Base-by-base conservation (phyloP, 2,888 invertebrate species). In the Caenorhabditis auriculariae region DNA sequence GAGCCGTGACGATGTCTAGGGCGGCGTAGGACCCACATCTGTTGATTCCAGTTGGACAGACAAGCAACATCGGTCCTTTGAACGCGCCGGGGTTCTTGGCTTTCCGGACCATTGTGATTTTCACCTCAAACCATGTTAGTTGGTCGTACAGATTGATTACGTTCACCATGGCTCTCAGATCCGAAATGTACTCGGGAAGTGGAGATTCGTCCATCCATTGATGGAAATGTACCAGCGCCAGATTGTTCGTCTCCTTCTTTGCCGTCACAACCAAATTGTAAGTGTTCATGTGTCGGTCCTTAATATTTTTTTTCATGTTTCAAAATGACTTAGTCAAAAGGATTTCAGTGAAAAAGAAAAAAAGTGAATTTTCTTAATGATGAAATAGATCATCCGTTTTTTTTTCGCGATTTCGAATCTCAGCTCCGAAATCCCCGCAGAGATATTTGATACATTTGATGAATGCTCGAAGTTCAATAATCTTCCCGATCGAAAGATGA, bases 111-210 rank as follows among this genome's bases (percentile, higher is more conserved):
- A 41, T 28, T 43, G 59, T 55, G 21, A 59, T 41, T 59, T 63
- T 63, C 44, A 59, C 56, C 63, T 59, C 27, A 19, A 57, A 57
- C 27, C 7, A n/a, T 12, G 9, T n/a, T 12, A 12, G 35, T 32
- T 29, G 9, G 37, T 19, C 15, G 46, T 26, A 42, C 17, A 26
- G 41, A 12, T 43, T n/a, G 26, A 35, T 27, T 27, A 9, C 27
- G 21, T 26, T 38, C 19, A 54, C 61, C 46, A 55, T 35, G 15
- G 62, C 58, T 41, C 58, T 42, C 57, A 58, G 57, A 37, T 62
- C 58, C 35, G 41, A 6, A 45, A 62, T 48, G 29, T 56, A 62
- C 42, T 62, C 62, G 4, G 62, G 62, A 26, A 62, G 23, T 27
- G 56, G 41, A 32, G 26, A 35, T 3, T 39, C 47, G 6, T 54